A percentile compares a stretch with the other conserved stretches of the same genome.
These are phyloP conservation scores for Catamblyrhynchus diadema DNA, from an alignment of 2,797 vertebrate genomes.

Conservation along the genomic window DNA sequence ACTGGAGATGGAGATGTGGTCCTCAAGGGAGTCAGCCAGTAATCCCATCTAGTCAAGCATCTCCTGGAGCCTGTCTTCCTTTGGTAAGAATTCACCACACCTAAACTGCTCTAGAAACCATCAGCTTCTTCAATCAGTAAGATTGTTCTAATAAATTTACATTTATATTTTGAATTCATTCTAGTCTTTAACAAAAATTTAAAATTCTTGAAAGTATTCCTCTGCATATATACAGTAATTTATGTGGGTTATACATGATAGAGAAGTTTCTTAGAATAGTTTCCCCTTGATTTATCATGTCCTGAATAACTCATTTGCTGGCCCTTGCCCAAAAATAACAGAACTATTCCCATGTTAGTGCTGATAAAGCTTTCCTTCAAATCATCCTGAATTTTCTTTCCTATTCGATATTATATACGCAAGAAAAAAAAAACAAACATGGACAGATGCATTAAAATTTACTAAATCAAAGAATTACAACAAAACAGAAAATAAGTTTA, in stretches of 20 bases:
- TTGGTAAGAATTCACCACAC: background rate
- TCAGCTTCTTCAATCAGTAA: background rate
- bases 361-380: conserved; percentile 11
- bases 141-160: background rate
- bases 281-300: background rate
- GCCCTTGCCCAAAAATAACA: background rate
- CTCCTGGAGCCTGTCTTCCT: background rate
- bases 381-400: background rate
- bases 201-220: background rate
- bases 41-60: background rate
- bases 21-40: background rate
- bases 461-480: background rate
- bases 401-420: background rate
- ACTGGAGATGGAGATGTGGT: background rate
- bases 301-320: conserved; percentile 2
- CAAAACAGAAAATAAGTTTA: background rate
- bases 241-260: background rate
- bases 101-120: background rate
- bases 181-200: background rate
- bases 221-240: background rate
- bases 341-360: background rate
- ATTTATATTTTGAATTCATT: background rate
- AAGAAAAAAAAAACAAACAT: background rate
- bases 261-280: background rate
- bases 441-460: background rate